Base-by-base conservation (phyloP, 2,113 vertebrate species). In the Gallinago media region DNA sequence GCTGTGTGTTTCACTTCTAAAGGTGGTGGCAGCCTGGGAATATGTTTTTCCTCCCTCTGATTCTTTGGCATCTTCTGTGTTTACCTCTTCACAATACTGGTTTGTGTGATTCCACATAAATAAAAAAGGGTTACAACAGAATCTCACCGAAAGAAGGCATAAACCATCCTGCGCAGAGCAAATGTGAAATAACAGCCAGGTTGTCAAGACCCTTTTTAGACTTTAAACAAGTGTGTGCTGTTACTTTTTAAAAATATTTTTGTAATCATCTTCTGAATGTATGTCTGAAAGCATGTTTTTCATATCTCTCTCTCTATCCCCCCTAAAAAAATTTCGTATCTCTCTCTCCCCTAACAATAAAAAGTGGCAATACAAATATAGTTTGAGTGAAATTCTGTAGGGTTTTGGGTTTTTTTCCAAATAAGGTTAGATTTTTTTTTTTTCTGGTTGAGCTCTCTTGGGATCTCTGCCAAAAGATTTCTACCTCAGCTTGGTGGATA, bases 391-490 rank as follows among this genome's bases (percentile, higher is more conserved):
- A 81, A 94, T 75, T 91, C 77, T 74, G 17, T 70, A 4, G 27
- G 15, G 4, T 46, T 46, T 46, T 46, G 36, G 36, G 21, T 16
- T 0, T 70, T 80, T 88, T 85, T n/a, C 92, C 89, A 78, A 94
- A 75, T 93, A 94, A 93, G 88, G 76, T 79, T 84, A 59, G 65
- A 47, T 80, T 81, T 80, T 68, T 42, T 42, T 42, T 42, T 68
- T 89, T 73, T 85, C 40, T 81, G 40, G 8, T 86, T 68, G 86
- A 76, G 87, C 76, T 34, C 2, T 66, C 80, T 95, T 55, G 56
- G 80, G 55, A 59, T 86, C 67, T 91, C 63, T 97, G 85, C 88
- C 92, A 96, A 61, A 82, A 89, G 79, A 73, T 72, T 85, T 73
- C 63, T 88, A 78, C 85, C 81, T 96, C 71, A 50, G 44, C 50